These are phyloP conservation scores for Cirrhinus molitorella DNA, from an alignment of 2,797 vertebrate species.

Conservation along the genomic window DNA sequence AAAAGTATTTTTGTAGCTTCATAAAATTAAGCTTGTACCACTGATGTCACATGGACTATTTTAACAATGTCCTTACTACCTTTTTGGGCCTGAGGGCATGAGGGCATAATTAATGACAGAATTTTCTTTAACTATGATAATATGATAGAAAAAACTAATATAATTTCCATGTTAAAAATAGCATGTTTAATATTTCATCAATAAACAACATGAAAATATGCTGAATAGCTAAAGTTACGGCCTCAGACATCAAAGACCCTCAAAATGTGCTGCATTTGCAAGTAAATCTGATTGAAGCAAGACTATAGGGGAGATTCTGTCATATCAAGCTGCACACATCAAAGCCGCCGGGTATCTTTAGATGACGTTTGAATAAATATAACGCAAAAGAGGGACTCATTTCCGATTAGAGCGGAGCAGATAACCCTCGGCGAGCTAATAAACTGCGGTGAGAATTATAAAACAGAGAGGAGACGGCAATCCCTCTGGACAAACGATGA, in stretches of 20 bases:
- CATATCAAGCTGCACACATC: slow-evolving; percentile 6
- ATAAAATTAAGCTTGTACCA: too few relatives aligned
- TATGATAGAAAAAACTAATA: neutral
- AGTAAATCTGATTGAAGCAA: slow-evolving; percentile 13
- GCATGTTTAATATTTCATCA: neutral
- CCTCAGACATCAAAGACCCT: slow-evolving; percentile 3
- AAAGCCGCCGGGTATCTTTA: neutral
- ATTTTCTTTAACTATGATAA: neutral
- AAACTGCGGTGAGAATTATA: slow-evolving; percentile 14
- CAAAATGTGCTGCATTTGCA: slow-evolving; percentile 15
- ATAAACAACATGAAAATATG: neutral
- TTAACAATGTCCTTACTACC: too few relatives aligned
- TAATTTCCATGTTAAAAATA: neutral
- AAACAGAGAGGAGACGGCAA: slow-evolving; percentile 9
- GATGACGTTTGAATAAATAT: slow-evolving; percentile 24
- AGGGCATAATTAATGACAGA: too few relatives aligned
- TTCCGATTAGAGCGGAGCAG: neutral
- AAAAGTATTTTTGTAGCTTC: too few relatives aligned
- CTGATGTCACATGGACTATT: too few relatives aligned
- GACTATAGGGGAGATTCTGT: slow-evolving; percentile 4
- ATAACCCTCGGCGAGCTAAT: neutral
- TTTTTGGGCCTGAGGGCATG: too few relatives aligned
- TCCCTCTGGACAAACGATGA: slow-evolving; percentile 31
- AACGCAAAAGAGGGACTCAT: neutral
- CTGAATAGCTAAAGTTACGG: neutral